Evolutionary conservation across 2,888 invertebrate genomes (phyloP), one percentile per base, ranked within the genome.

Genomic region (Scotopteryx bipunctaria): DNA sequence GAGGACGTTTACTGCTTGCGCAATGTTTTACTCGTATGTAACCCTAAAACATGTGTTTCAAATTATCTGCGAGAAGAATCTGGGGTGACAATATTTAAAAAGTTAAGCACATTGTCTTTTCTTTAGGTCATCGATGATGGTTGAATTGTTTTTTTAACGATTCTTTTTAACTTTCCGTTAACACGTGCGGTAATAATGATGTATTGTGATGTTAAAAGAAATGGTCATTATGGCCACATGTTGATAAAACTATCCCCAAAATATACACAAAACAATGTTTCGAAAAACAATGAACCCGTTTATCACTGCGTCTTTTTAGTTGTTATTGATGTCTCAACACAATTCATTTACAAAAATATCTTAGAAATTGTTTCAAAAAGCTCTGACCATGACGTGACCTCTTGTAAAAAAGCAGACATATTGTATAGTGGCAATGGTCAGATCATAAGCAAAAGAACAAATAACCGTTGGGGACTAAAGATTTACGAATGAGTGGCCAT

Each of bases 241-340:
- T 51, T 53, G 19, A 58, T 49, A 27, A 47, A 61, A 61, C 60
- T 52, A 35, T 58, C 49, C 5, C 43, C 15, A 23, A 37, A 40
- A 16, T 31, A 46, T n/a, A 6, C 23, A 27, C 19, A 49, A 36
- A 19, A 1, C 21, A 9, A 35, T 33, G 33, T 32, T 36, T 16
- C 11, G 32, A 6, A 23, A 37, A 38, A 55, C 41, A 48, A 48
- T 35, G 14, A 15, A 21, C 29, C 21, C 21, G 36, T 41, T 42
- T 48, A 48, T 14, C 42, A 33, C 8, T 11, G 1, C 37, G 5
- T 1, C 11, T 47, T 9, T 6, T 32, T 8, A 33, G 31, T 50
- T 11, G 21, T 38, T 23, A 5, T 17, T 14, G 5, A 4, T n/a
- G 2, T 25, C 3, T 9, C 4, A 9, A 3, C 2, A 1, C 9